Evolutionary conservation across 2,113 vertebrate genomes (phyloP).

Genomic region (Cottus gobio): DNA sequence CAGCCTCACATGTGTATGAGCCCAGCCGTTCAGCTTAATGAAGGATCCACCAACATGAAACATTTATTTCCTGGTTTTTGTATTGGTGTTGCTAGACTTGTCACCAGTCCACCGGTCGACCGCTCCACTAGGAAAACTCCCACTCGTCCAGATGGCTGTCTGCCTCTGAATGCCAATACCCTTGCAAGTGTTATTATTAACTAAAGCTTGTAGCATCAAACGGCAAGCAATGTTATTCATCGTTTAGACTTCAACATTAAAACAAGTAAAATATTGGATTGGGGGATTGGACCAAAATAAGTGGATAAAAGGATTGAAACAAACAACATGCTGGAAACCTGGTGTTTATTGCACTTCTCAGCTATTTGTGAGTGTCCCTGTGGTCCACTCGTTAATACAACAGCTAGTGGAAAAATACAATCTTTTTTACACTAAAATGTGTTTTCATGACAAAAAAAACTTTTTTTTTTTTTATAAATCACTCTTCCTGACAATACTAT

Average conservation of each 20-base stretch:
- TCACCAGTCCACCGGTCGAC: conserved; percentile 46
- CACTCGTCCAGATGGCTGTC: conserved; percentile 74
- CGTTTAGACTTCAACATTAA: neutral
- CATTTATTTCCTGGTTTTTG: conserved; percentile 15
- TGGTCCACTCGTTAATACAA: conserved; percentile 9
- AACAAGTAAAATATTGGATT: neutral
- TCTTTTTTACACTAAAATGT: too few species aligned
- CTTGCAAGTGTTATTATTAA: conserved; percentile 39
- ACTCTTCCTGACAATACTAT: neutral
- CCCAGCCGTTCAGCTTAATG: conserved; percentile 27
- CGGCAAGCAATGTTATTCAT: conserved; percentile 12
- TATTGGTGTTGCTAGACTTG: conserved; percentile 54
- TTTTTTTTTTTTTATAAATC: conserved; percentile 6
- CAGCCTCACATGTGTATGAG: conserved; percentile 48
- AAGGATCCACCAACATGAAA: conserved; percentile 29
- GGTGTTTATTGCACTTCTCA: conserved; percentile 26
- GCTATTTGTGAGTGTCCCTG: neutral
- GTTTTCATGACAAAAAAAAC: conserved; percentile 18
- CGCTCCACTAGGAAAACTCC: conserved; percentile 65
- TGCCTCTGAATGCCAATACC: conserved; percentile 58
- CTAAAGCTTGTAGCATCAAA: conserved; percentile 14
- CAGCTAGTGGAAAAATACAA: neutral
- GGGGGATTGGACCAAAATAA: too few species aligned
- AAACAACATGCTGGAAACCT: neutral
- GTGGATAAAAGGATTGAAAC: neutral